A percentile compares a stretch with the other conserved stretches of the same genome.
Conservation (phyloP, 2,113 vertebrate species). For the Cercopithecus mona region DNA sequence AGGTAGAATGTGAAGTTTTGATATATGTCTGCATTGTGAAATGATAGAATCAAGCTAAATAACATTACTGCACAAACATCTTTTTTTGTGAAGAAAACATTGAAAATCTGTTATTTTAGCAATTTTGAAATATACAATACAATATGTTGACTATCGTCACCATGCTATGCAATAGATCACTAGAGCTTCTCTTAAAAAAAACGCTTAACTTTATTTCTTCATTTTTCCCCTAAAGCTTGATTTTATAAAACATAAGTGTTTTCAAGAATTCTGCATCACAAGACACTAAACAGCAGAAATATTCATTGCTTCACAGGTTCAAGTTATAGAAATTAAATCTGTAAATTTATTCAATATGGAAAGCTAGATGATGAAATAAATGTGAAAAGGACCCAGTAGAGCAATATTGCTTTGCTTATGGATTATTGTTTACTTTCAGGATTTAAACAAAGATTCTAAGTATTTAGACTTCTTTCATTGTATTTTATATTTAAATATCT, state of each 20-base stretch:
- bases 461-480: not conserved
- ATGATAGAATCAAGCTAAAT: not conserved
- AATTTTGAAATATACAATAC: not conserved
- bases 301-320: not conserved
- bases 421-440: not conserved
- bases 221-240: constrained; percentile 56
- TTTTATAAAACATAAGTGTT: constrained; percentile 53
- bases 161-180: too few species aligned
- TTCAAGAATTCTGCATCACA: constrained; percentile 31
- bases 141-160: not conserved
- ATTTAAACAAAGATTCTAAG: constrained; percentile 22
- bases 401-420: not conserved
- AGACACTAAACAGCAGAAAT: not conserved
- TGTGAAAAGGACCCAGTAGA: not conserved
- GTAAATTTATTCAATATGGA: not conserved
- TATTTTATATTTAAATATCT: not conserved
- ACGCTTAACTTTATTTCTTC: constrained; percentile 64
- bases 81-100: not conserved
- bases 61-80: not conserved
- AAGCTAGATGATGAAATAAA: constrained; percentile 25
- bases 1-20: not conserved
- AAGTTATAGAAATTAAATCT: constrained; percentile 54
- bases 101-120: not conserved
- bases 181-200: too few species aligned
- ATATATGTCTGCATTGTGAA: not conserved